Percentiles rank a stretch among this genome's conserved stretches.
Evolutionary conservation across 2,888 invertebrate genomes (phyloP).

Genomic region (Malacosoma neustria): DNA sequence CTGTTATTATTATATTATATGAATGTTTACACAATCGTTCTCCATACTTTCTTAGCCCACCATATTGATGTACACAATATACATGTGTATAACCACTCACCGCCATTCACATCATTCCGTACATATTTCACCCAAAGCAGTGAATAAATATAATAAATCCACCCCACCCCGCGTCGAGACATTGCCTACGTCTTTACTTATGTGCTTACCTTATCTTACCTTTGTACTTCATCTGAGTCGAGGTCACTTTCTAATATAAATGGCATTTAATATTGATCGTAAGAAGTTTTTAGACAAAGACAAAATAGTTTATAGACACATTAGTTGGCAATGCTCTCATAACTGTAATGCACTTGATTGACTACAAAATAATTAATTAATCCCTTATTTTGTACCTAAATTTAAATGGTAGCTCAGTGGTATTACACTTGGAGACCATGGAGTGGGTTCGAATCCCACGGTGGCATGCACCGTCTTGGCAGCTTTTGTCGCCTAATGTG

Average conservation of each 20-base stretch:
- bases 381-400: no score
- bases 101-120: conserved; percentile 2
- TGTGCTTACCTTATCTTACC: not conserved
- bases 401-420: no score
- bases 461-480: no score
- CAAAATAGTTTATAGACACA: no score
- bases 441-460: no score
- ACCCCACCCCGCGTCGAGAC: not conserved
- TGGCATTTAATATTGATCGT: not conserved
- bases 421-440: no score
- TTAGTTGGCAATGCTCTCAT: no score
- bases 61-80: conserved; percentile 1
- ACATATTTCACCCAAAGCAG: conserved; percentile 8
- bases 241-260: not conserved
- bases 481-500: no score
- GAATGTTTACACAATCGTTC: not conserved
- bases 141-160: conserved; percentile 8
- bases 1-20: not conserved
- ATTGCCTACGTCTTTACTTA: not conserved
- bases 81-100: not conserved
- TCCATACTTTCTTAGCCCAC: not conserved
- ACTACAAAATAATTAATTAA: no score
- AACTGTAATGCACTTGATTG: no score
- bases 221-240: not conserved
- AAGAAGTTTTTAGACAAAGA: not conserved